Percentiles rank a stretch among this genome's conserved stretches.
Evolutionary conservation across 37 sponge, comb jelly and placozoan species (phyloP).

Genomic region (Diacarnus erythraeanus): DNA sequence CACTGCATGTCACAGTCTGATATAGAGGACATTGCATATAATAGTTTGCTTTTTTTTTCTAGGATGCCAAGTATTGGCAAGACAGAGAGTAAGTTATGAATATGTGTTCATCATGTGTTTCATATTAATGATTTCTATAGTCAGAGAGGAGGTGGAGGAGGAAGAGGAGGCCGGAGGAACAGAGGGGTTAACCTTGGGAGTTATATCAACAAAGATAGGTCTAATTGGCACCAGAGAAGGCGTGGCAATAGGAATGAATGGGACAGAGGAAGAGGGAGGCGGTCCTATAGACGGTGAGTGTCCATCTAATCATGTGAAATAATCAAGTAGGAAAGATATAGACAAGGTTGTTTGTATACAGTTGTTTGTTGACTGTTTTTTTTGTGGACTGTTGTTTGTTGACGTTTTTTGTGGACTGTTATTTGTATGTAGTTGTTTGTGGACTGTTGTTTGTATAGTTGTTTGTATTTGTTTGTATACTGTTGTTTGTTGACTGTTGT

Average conservation of each 20-base stretch:
- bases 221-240: background rate
- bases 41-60: background rate
- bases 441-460: no score
- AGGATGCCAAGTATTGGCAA: conserved; percentile 16
- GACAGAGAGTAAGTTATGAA: conserved; percentile 4
- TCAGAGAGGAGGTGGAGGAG: conserved; percentile 6
- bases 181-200: conserved; percentile 1
- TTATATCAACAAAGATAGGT: background rate
- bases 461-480: no score
- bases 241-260: background rate
- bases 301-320: no score
- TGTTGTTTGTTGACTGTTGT: no score
- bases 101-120: background rate
- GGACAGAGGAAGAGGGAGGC: background rate
- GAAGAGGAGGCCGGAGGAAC: conserved; percentile 13
- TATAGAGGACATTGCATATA: background rate
- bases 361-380: no score
- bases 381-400: no score
- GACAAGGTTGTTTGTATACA: no score
- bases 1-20: no score
- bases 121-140: background rate
- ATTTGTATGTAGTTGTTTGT: no score
- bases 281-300: background rate
- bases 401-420: no score
- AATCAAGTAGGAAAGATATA: no score